Percentiles rank a stretch among this genome's conserved stretches.
phyloP scores from a whole-genome alignment of 1,140 invertebrate species.

The Scylla paramamosain region DNA sequence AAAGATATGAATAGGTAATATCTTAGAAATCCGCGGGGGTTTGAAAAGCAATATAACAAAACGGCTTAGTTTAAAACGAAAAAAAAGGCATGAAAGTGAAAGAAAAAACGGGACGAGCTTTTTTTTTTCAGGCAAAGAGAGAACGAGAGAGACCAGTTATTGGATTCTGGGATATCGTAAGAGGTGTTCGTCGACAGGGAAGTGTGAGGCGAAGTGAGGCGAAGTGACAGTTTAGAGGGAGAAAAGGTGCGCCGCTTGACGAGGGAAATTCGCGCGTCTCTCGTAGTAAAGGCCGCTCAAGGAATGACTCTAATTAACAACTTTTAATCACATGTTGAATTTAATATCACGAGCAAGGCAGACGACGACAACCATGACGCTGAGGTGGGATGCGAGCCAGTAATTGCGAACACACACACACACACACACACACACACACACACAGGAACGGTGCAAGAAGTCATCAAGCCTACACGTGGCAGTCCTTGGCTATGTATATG shows the following conservation, averaged over 20 bases:
- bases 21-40: no score
- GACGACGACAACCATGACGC: background rate
- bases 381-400: background rate
- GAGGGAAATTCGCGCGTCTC: background rate
- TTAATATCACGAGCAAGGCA: background rate
- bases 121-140: background rate
- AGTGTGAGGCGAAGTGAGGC: background rate
- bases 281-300: background rate
- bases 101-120: background rate
- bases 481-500: no score
- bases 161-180: no score
- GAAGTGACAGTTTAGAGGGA: background rate
- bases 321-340: conserved; percentile 4
- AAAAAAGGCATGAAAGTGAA: background rate
- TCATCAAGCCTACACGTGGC: no score
- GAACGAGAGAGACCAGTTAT: background rate
- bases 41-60: background rate
- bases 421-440: no score
- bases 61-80: background rate
- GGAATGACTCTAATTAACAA: background rate
- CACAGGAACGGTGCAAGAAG: no score
- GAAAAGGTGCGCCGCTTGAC: background rate
- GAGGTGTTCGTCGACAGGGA: no score
- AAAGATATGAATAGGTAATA: no score
- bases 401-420: background rate